Evolutionary conservation across 2,888 invertebrate species (phyloP).

Genomic region (Chaetogeoica ovagalla): DNA sequence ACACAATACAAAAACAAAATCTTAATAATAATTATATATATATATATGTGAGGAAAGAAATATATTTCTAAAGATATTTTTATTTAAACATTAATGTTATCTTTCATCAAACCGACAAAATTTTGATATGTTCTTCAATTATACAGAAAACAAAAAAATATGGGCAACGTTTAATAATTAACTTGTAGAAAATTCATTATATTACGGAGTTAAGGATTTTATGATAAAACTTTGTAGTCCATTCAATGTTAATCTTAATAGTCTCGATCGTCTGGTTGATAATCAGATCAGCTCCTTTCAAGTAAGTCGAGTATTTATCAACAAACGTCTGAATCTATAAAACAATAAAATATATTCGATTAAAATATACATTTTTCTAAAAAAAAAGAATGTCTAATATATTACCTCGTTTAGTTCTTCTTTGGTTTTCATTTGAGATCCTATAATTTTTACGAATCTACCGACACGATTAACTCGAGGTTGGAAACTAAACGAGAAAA

Average conservation of each 20-base stretch:
- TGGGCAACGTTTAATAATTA: no score
- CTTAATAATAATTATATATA: no score
- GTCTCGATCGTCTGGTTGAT: conserved; percentile 75
- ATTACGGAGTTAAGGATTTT: conserved; percentile 28
- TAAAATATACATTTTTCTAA: background rate
- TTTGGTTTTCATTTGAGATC: conserved; percentile 62
- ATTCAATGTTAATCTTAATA: conserved; percentile 73
- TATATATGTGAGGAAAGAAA: no score
- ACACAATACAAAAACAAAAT: no score
- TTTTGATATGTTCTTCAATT: no score
- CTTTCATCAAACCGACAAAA: no score
- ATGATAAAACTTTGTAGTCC: conserved; percentile 60
- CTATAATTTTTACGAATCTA: conserved; percentile 61
- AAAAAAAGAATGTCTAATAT: conserved; percentile 14
- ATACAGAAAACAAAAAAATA: background rate
- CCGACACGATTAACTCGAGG: conserved; percentile 62
- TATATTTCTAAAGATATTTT: no score
- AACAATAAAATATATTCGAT: conserved; percentile 54
- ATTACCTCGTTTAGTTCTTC: conserved; percentile 61
- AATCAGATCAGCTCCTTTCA: conserved; percentile 71
- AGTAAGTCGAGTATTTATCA: conserved; percentile 63
- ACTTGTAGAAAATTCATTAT: background rate
- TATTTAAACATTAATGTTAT: no score
- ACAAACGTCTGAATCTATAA: conserved; percentile 65
- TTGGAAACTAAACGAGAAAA: conserved; percentile 60